Percentiles rank a stretch among this genome's conserved stretches.
Conservation (phyloP, 2,113 vertebrate species). For the Paradisaea rubra region DNA sequence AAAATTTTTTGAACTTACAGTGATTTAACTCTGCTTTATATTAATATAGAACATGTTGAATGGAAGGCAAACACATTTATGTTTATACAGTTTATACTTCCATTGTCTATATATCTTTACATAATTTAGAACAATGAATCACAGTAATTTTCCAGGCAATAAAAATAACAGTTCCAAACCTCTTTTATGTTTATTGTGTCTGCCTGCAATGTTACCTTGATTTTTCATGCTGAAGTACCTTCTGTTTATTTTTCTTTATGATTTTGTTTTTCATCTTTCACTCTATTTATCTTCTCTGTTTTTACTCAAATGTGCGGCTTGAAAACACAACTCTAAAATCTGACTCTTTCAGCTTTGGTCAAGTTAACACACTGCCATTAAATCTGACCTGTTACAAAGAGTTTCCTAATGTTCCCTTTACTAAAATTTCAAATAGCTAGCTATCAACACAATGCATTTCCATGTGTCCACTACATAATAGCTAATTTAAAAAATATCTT, state of each 20-base stretch:
- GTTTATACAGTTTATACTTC: slow-evolving; percentile 47
- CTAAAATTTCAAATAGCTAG: neutral
- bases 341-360: neutral
- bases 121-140: slow-evolving; percentile 66
- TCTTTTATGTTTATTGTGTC: slow-evolving; percentile 44
- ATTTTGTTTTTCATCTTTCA: neutral
- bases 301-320: neutral
- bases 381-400: neutral
- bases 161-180: slow-evolving; percentile 6
- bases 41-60: slow-evolving; percentile 52
- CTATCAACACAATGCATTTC: neutral
- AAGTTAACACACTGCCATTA: neutral
- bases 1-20: slow-evolving; percentile 47
- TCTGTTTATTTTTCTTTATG: neutral
- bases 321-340: neutral
- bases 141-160: slow-evolving; percentile 59
- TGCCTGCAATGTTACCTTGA: slow-evolving; percentile 38
- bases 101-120: slow-evolving; percentile 60
- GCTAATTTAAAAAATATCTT: neutral
- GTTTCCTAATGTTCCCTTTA: neutral
- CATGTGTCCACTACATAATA: neutral
- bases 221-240: slow-evolving; percentile 40
- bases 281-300: neutral
- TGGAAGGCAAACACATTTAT: slow-evolving; percentile 48
- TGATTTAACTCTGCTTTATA: slow-evolving; percentile 65